These are phyloP conservation scores for Macroramphosus scolopax DNA, from an alignment of 2,797 vertebrate genomes.

Conservation along the genomic window DNA sequence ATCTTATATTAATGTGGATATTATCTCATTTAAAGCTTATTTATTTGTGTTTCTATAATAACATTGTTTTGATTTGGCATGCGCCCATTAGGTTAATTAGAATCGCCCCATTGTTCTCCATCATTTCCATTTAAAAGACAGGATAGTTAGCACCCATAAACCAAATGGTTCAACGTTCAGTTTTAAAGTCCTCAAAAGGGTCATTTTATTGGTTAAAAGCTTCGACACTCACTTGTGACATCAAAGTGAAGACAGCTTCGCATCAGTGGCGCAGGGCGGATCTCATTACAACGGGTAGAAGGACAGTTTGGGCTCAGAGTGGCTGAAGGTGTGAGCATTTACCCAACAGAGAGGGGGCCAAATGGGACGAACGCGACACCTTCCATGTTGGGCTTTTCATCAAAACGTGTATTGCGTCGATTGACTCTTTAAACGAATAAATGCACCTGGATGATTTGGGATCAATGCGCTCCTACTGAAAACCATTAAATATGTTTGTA, in stretches of 20 bases:
- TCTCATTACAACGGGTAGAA: slow-evolving; percentile 63
- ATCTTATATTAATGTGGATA: too few relatives aligned
- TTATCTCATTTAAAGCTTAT: too few relatives aligned
- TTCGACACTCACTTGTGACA: too few relatives aligned
- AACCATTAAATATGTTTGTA: too few relatives aligned
- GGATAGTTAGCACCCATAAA: not conserved
- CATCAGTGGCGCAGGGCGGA: slow-evolving; percentile 45
- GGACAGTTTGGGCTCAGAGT: slow-evolving; percentile 45
- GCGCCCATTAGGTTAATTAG: too few relatives aligned
- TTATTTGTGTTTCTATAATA: too few relatives aligned
- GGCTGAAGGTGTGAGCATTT: slow-evolving; percentile 65
- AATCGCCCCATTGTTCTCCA: too few relatives aligned
- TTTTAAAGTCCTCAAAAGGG: slow-evolving; percentile 1
- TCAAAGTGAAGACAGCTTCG: slow-evolving; percentile 69
- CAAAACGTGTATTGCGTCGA: slow-evolving; percentile 13
- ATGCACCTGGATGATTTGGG: too few relatives aligned
- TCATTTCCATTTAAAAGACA: too few relatives aligned
- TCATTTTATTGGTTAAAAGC: slow-evolving; percentile 46
- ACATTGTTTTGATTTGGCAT: too few relatives aligned
- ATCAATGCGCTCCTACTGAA: too few relatives aligned
- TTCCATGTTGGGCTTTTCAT: slow-evolving; percentile 36
- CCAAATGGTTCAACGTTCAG: slow-evolving; percentile 22
- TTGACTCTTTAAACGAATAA: slow-evolving; percentile 1
- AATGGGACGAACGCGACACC: slow-evolving; percentile 58
- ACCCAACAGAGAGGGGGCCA: slow-evolving; percentile 53